Percentiles rank a stretch among this genome's conserved stretches.
These are phyloP conservation scores for Ageneiosus marmoratus DNA, from an alignment of 2,113 vertebrate species.

Conservation along the genomic window DNA sequence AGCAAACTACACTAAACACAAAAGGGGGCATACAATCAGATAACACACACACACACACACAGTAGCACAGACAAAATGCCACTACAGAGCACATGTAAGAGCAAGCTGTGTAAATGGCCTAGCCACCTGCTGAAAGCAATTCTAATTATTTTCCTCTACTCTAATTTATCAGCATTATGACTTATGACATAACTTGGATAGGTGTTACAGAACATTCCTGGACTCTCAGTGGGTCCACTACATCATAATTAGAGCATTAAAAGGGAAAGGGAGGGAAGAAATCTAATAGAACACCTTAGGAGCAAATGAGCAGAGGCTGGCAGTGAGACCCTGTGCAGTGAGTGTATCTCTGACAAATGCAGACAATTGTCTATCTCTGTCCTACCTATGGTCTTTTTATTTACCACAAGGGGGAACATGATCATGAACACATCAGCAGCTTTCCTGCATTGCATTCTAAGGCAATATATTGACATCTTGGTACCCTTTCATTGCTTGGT, in stretches of 20 bases:
- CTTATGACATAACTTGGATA: slow-evolving; percentile 47
- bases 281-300: slow-evolving; percentile 38
- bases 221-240: slow-evolving; percentile 43
- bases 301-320: slow-evolving; percentile 23
- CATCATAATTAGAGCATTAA: slow-evolving; percentile 49
- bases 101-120: slow-evolving; percentile 34
- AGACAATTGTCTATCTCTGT: too few relatives aligned
- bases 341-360: too few relatives aligned
- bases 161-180: slow-evolving; percentile 58
- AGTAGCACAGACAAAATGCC: not conserved
- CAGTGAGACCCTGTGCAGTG: too few relatives aligned
- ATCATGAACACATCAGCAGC: slow-evolving; percentile 47
- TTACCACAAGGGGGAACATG: slow-evolving; percentile 37
- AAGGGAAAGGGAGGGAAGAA: not conserved
- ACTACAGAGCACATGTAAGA: slow-evolving; percentile 4
- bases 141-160: slow-evolving; percentile 50
- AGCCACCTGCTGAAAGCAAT: slow-evolving; percentile 31
- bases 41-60: not conserved
- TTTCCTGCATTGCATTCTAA: slow-evolving; percentile 47
- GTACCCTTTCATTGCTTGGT: slow-evolving; percentile 19
- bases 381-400: slow-evolving; percentile 47
- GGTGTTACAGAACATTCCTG: slow-evolving; percentile 37
- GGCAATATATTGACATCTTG: not conserved
- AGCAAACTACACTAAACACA: too few relatives aligned
- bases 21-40: too few relatives aligned